Conservation (phyloP, 2,113 vertebrate species). For the Silurus meridionalis region DNA sequence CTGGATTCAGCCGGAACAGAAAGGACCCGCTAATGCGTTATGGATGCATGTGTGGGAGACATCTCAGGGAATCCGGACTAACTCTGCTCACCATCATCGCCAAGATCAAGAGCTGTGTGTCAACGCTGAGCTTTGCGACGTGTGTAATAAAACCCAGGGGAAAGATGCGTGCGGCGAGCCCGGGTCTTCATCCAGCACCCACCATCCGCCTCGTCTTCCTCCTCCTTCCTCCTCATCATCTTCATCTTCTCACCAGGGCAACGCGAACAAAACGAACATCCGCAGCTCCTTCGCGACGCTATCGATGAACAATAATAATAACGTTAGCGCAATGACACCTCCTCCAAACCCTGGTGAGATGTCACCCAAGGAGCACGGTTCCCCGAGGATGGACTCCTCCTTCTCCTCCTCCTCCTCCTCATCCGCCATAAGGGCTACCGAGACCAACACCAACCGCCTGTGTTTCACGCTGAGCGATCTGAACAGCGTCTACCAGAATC, state of each 20-base stretch:
- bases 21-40: conserved; percentile 95
- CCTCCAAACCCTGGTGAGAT: conserved; percentile 65
- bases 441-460: conserved; percentile 64
- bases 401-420: conserved; percentile 52
- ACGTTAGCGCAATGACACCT: conserved; percentile 13
- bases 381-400: conserved; percentile 78
- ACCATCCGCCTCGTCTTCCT: conserved; percentile 31
- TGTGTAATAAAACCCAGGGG: conserved; percentile 69
- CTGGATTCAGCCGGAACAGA: conserved; percentile 99
- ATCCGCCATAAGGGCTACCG: conserved; percentile 73
- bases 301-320: conserved; percentile 56
- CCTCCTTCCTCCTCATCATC: conserved; percentile 38
- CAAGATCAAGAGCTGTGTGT: conserved; percentile 78
- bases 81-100: conserved; percentile 73
- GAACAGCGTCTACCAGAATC: conserved; percentile 50
- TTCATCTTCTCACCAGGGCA: conserved; percentile 55
- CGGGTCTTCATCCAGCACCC: conserved; percentile 49
- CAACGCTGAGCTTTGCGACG: conserved; percentile 78
- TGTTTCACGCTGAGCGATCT: conserved; percentile 69
- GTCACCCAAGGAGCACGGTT: conserved; percentile 75
- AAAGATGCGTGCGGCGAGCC: conserved; percentile 58
- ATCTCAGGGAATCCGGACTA: conserved; percentile 84
- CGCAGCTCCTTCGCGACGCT: conserved; percentile 57
- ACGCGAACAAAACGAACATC: conserved; percentile 58
- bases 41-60: conserved; percentile 99